These are phyloP conservation scores for Spermophilus dauricus DNA, from an alignment of 2,113 vertebrate species.

Conservation along the genomic window DNA sequence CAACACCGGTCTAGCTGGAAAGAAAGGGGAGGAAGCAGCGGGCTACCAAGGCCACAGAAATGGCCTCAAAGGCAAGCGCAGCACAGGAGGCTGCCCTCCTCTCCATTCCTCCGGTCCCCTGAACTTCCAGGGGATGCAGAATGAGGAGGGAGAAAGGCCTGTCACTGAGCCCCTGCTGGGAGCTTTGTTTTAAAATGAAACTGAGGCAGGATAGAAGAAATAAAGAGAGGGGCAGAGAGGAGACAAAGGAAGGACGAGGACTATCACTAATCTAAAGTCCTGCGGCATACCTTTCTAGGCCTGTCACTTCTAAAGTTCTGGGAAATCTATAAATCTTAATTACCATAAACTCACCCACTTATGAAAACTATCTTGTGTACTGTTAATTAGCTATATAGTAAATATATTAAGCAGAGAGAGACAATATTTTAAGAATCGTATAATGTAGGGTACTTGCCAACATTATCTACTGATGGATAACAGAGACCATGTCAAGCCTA, in stretches of 20 bases:
- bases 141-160: background rate
- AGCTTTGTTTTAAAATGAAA: background rate
- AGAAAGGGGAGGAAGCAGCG: background rate
- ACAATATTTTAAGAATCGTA: background rate
- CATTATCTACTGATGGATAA: background rate
- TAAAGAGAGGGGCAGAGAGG: background rate
- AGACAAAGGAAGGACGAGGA: background rate
- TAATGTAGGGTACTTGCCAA: background rate
- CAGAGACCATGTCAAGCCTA: background rate
- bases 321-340: background rate
- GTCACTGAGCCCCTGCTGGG: background rate
- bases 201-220: background rate
- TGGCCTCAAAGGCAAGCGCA: too few relatives aligned
- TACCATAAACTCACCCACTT: background rate
- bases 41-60: background rate
- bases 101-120: background rate
- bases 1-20: background rate
- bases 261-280: background rate
- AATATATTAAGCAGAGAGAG: background rate
- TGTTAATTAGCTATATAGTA: background rate
- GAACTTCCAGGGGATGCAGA: background rate
- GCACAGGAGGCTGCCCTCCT: too few relatives aligned
- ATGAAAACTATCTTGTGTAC: background rate
- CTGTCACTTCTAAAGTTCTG: background rate
- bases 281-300: background rate